Base-by-base conservation (phyloP, 2,113 vertebrate genomes). In the Triplophysa rosa region DNA sequence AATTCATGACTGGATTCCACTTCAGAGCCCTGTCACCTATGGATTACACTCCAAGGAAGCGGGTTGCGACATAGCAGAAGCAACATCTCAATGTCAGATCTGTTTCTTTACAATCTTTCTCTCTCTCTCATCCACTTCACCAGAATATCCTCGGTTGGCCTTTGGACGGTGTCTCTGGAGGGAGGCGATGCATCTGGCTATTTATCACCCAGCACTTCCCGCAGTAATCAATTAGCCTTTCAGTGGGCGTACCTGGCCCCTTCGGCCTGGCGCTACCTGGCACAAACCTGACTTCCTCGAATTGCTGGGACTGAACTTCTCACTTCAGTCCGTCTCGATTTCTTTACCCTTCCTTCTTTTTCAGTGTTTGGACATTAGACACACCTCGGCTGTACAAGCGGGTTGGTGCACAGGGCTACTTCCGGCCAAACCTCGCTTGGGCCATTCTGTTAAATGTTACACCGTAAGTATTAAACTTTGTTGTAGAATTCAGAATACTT, bases 181-280 rank as follows among this genome's bases (percentile, higher is more conserved):
- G 64, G 80, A 81, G 79, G 80, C 84, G 78, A 85, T 84, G 80
- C 84, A 82, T 85, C 85, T 80, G 84, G 80, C 83, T 82, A 84
- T 87, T 86, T 87, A 86, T 86, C 87, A 86, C 87, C 83, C 82
- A 58, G 84, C 86, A 79, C 70, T 82, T 85, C 80, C 86, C 80
- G 87, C 87, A 87, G 87, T 86, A 88, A 88, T 88, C 87, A 86
- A 88, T 88, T 86, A 88, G 83, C 82, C 78, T 82, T 86, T 74
- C 84, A 80, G 85, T 84, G 84, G 82, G 84, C 79, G 84, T 83
- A 84, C 83, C 83, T 88, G 85, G 67, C 75, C 81, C 78, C 80
- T 71, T 75, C 49, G 62, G 80, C 80, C 80, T 78, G 82, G 78
- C 80, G 86, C 80, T 86, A 88, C 87, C 87, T 86, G 85, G 84